A percentile compares a stretch with the other conserved stretches of the same genome.
Evolutionary conservation across 2,113 vertebrate species (phyloP).

Genomic region (Otocyon megalotis): DNA sequence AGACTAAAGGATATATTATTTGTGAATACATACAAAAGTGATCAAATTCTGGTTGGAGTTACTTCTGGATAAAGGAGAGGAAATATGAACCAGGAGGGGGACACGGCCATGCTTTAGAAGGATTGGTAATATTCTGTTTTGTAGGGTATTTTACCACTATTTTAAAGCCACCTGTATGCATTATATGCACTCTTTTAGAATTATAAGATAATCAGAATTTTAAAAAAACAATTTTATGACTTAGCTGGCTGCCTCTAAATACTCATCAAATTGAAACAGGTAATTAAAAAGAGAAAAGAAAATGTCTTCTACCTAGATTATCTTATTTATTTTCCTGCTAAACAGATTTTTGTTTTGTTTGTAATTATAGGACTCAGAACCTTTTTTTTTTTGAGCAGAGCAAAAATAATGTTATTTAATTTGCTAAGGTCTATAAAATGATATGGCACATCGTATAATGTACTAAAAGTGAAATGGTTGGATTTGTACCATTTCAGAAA

Average conservation of each 20-base stretch:
- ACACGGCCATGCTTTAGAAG: background rate
- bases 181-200: background rate
- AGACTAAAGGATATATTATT: background rate
- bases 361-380: background rate
- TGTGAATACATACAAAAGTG: background rate
- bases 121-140: background rate
- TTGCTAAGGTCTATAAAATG: too few species aligned
- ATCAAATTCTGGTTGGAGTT: background rate
- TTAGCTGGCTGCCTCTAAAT: conserved; percentile 18
- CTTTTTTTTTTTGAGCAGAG: background rate
- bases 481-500: too few species aligned
- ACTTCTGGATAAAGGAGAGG: background rate
- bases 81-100: background rate
- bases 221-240: background rate
- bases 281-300: background rate
- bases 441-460: too few species aligned
- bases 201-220: background rate
- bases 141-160: background rate
- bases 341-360: conserved; percentile 20
- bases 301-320: conserved; percentile 11
- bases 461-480: too few species aligned
- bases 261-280: conserved; percentile 8
- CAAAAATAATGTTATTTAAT: too few species aligned
- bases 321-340: background rate
- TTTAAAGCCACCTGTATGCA: background rate